Percentiles rank a stretch among this genome's conserved stretches.
These are phyloP conservation scores for Kuschelorhynchus macadamiae DNA, from an alignment of 2,888 invertebrate genomes.

Conservation along the genomic window DNA sequence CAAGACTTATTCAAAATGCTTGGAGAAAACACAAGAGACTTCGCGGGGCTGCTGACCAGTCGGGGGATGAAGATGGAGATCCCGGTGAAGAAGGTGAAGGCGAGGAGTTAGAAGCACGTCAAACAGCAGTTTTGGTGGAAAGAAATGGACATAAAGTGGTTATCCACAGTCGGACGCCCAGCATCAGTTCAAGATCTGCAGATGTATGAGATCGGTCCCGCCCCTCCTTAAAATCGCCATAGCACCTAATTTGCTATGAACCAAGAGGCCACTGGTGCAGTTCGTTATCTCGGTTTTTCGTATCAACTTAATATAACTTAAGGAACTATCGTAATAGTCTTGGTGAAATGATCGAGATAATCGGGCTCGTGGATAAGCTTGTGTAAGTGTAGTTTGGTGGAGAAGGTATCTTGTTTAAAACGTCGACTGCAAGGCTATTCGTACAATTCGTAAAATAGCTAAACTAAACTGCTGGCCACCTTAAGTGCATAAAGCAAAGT, in stretches of 20 bases:
- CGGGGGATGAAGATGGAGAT: slow-evolving; percentile 69
- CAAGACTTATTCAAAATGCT: slow-evolving; percentile 94
- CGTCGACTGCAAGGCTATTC: slow-evolving; percentile 65
- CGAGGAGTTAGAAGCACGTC: slow-evolving; percentile 68
- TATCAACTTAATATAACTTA: slow-evolving; percentile 25
- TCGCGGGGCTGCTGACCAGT: slow-evolving; percentile 65
- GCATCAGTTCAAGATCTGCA: slow-evolving; percentile 85
- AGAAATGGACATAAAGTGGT: slow-evolving; percentile 93
- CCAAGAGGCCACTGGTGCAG: slow-evolving; percentile 57
- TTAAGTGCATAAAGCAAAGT: no score
- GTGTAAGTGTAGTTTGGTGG: slow-evolving; percentile 69
- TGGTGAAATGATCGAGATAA: slow-evolving; percentile 60
- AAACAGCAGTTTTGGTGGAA: slow-evolving; percentile 89
- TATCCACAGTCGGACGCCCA: slow-evolving; percentile 89
- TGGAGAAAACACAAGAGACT: slow-evolving; percentile 91
- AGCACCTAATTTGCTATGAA: slow-evolving; percentile 56
- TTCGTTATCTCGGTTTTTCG: slow-evolving; percentile 60
- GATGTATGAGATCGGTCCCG: slow-evolving; percentile 87
- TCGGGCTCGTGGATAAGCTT: slow-evolving; percentile 62
- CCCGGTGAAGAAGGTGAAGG: slow-evolving; percentile 42
- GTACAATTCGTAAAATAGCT: slow-evolving; percentile 56
- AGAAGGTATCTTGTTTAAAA: slow-evolving; percentile 64
- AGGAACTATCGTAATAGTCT: slow-evolving; percentile 34
- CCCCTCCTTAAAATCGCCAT: slow-evolving; percentile 75
- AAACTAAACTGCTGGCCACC: no score